phyloP scores from a whole-genome alignment of 1,140 invertebrate species.

The Anastrepha obliqua region DNA sequence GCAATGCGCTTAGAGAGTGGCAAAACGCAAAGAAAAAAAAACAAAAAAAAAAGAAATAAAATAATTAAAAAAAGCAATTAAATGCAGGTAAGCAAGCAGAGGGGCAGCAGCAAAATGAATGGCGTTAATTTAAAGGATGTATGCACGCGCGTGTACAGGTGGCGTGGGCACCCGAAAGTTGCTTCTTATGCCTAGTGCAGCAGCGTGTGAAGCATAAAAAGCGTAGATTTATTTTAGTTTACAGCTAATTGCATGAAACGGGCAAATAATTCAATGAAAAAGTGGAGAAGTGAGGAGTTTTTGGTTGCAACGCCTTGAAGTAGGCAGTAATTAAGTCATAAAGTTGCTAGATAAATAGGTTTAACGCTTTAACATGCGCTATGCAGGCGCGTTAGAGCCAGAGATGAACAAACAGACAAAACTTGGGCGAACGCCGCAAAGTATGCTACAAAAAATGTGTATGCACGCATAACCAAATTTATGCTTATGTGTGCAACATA shows the following conservation, averaged over 20 bases:
- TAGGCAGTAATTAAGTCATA: constrained; percentile 29
- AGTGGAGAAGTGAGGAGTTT: neutral
- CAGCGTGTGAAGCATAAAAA: neutral
- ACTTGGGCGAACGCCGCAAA: neutral
- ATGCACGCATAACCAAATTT: too few relatives aligned
- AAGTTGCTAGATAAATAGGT: neutral
- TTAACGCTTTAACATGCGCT: too few relatives aligned
- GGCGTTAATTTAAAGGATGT: neutral
- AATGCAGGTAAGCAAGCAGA: neutral
- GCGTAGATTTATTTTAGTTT: neutral
- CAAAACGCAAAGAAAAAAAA: too few relatives aligned
- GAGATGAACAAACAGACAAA: too few relatives aligned
- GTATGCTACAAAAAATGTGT: neutral
- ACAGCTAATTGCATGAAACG: neutral
- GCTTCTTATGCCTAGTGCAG: too few relatives aligned
- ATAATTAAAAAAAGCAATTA: too few relatives aligned
- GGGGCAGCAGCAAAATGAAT: neutral
- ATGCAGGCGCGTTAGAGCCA: too few relatives aligned
- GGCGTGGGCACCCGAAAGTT: too few relatives aligned
- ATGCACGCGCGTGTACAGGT: neutral
- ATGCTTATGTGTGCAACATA: neutral
- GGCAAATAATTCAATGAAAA: neutral
- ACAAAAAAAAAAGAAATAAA: too few relatives aligned
- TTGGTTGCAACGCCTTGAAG: neutral
- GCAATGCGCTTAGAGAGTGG: too few relatives aligned